Percentiles rank a stretch among this genome's conserved stretches.
phyloP scores from a whole-genome alignment of 2,888 invertebrate genomes.

The Tanytarsus gracilentus region DNA sequence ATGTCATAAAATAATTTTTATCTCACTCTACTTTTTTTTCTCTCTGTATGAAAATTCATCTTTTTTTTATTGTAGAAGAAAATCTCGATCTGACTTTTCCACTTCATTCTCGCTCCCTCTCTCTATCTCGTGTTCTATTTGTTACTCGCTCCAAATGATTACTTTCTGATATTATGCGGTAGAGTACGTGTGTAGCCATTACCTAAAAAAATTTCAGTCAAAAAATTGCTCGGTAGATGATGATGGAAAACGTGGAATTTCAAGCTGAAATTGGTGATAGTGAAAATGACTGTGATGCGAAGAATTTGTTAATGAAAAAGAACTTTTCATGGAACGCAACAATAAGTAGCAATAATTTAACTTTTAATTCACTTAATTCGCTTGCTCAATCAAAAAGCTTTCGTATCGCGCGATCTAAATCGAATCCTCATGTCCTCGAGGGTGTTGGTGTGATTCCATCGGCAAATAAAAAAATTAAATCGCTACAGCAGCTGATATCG shows the following conservation, averaged over 20 bases:
- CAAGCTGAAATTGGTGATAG: constrained; percentile 2
- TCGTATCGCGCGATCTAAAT: background rate
- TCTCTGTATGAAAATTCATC: too few relatives aligned
- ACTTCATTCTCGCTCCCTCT: background rate
- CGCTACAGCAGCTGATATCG: background rate
- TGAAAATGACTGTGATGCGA: constrained; percentile 4
- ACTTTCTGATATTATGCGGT: background rate
- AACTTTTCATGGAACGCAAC: constrained; percentile 18
- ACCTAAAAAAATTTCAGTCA: background rate
- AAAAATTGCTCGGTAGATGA: background rate
- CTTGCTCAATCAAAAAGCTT: constrained; percentile 6
- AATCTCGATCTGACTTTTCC: too few relatives aligned
- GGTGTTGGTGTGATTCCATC: too few relatives aligned
- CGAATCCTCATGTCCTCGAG: constrained; percentile 25
- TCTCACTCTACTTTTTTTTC: too few relatives aligned
- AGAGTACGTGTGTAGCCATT: background rate
- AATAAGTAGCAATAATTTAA: constrained; percentile 7
- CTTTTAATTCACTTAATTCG: background rate
- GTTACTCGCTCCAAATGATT: background rate
- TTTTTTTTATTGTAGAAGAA: too few relatives aligned
- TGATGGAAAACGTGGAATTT: background rate
- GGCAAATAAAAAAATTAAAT: background rate
- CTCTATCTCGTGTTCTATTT: background rate
- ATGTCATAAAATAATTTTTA: too few relatives aligned
- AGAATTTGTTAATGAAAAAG: constrained; percentile 21